Evolutionary conservation across 2,888 invertebrate species (phyloP).

Genomic region (Pycnomerus fuliginosus): DNA sequence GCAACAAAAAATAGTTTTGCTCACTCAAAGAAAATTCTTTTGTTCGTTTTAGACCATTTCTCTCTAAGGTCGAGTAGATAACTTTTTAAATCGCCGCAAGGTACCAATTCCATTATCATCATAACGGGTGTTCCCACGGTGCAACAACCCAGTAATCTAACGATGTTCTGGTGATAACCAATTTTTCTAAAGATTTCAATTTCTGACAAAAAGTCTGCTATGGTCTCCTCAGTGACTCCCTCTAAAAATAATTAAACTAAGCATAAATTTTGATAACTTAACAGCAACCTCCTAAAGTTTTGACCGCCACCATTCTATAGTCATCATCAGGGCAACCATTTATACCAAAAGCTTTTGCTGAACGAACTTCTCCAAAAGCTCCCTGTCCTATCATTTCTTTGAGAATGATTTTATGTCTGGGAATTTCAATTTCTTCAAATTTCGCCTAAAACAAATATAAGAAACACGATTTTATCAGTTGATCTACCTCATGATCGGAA

Average conservation of each 20-base stretch:
- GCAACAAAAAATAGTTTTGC: too few species aligned
- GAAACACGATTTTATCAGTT: too few species aligned
- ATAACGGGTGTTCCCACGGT: constrained; percentile 67
- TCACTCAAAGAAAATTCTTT: constrained; percentile 36
- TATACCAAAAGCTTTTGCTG: not conserved
- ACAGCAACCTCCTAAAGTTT: constrained; percentile 40
- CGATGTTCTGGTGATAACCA: constrained; percentile 78
- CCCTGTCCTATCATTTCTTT: not conserved
- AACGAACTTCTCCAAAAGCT: not conserved
- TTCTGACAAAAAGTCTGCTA: constrained; percentile 72
- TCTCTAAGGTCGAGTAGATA: constrained; percentile 58
- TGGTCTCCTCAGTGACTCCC: constrained; percentile 59
- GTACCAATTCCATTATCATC: constrained; percentile 76
- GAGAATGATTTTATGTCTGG: not conserved
- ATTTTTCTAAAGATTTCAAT: constrained; percentile 76
- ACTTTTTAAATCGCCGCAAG: constrained; percentile 71
- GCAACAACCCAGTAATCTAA: constrained; percentile 73
- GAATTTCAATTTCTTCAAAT: not conserved
- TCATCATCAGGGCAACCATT: not conserved
- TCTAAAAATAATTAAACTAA: too few species aligned
- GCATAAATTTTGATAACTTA: too few species aligned
- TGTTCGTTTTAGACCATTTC: constrained; percentile 37
- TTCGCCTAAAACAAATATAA: too few species aligned
- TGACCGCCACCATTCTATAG: not conserved
- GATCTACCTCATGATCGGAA: too few species aligned